A percentile compares a stretch with the other conserved stretches of the same genome.
These are phyloP conservation scores for Nanorana parkeri DNA, from an alignment of 2,113 vertebrate genomes.

Conservation along the genomic window DNA sequence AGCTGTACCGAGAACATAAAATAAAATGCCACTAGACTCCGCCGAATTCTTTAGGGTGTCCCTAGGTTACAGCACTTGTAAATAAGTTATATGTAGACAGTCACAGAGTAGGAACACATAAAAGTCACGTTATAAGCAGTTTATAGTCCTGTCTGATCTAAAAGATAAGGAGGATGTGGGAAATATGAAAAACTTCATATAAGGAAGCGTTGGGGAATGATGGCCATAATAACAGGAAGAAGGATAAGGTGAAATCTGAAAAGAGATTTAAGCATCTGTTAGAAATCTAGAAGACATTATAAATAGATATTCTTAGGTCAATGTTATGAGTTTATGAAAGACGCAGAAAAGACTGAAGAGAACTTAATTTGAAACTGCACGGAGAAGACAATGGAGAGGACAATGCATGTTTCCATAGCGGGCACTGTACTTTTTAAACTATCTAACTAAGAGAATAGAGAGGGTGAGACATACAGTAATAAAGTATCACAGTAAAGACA, in stretches of 20 bases:
- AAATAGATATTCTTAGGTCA: neutral
- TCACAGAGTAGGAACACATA: neutral
- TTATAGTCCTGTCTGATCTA: neutral
- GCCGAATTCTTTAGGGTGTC: neutral
- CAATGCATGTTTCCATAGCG: neutral
- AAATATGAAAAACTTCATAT: neutral
- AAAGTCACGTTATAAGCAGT: neutral
- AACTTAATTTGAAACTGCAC: neutral
- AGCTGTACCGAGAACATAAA: neutral
- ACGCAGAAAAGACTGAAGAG: neutral
- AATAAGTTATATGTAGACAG: neutral
- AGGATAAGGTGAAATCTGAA: neutral
- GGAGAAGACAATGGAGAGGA: neutral
- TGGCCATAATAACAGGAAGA: neutral
- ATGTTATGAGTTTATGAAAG: neutral
- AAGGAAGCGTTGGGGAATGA: neutral
- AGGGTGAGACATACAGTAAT: no score
- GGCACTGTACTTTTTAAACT: neutral
- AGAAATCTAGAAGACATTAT: neutral
- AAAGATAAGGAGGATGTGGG: slow-evolving; percentile 3
- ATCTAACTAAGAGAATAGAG: neutral
- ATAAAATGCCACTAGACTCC: neutral
- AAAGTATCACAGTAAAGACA: no score
- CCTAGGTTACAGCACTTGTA: slow-evolving; percentile 16
- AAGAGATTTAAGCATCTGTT: neutral